These are phyloP conservation scores for Gambelia wislizenii DNA, from an alignment of 2,797 vertebrate genomes.

Conservation along the genomic window DNA sequence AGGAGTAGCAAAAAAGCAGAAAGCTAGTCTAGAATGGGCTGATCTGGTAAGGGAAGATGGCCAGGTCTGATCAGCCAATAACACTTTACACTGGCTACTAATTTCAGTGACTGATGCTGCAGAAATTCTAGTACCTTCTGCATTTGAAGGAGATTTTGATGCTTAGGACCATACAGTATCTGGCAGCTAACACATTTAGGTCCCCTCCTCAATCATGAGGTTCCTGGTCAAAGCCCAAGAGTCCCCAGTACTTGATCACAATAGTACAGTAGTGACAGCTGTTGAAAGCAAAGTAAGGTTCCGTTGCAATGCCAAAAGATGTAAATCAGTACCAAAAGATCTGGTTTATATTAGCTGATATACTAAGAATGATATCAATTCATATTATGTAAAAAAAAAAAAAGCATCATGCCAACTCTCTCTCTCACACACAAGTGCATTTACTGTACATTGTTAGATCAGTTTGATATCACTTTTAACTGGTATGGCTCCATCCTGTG, in stretches of 20 bases:
- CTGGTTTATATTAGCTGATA: not conserved
- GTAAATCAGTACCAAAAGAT: not conserved
- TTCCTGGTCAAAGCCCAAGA: not conserved
- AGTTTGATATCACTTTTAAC: no score
- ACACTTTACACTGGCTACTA: not conserved
- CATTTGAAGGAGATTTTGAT: not conserved
- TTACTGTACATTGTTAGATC: no score
- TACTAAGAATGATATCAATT: not conserved
- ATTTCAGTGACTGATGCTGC: not conserved
- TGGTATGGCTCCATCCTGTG: no score
- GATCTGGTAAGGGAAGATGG: not conserved
- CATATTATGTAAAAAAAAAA: not conserved
- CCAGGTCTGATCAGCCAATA: not conserved
- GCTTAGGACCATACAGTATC: not conserved
- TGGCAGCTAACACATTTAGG: not conserved
- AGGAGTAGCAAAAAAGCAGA: not conserved
- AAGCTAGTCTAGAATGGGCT: not conserved
- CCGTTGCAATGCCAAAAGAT: not conserved
- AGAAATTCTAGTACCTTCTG: not conserved
- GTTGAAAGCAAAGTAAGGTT: not conserved
- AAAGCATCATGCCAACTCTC: not conserved
- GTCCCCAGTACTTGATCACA: not conserved
- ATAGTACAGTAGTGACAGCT: conserved; percentile 23
- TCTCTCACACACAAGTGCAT: not conserved
- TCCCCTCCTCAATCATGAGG: not conserved